Percentiles rank a stretch among this genome's conserved stretches.
These are phyloP conservation scores for Lynx canadensis DNA, from an alignment of 2,113 vertebrate genomes.

Conservation along the genomic window DNA sequence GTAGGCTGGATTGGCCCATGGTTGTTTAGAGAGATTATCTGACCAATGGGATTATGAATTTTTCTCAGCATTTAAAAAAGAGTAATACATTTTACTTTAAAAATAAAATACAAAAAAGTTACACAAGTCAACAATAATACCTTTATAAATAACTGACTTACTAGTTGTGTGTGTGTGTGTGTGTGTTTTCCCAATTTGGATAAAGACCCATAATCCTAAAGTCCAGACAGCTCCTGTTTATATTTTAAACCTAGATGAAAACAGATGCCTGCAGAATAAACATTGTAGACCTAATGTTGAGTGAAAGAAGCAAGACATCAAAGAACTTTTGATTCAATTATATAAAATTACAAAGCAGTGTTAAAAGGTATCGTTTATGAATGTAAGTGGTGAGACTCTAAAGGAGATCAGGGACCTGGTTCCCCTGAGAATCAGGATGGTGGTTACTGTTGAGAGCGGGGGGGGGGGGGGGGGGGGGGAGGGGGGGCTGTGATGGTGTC, in stretches of 20 bases:
- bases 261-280: not conserved
- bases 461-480: no score
- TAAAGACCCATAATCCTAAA: not conserved
- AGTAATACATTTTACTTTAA: not conserved
- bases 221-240: not conserved
- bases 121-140: not conserved
- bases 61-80: not conserved
- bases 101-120: not conserved
- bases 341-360: fast-evolving
- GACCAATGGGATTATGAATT: not conserved
- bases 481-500: not conserved
- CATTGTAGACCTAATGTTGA: not conserved
- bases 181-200: not conserved
- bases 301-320: not conserved
- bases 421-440: no score
- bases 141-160: not conserved
- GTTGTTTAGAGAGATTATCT: not conserved
- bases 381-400: no score
- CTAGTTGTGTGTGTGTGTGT: not conserved
- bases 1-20: not conserved
- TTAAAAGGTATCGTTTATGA: not conserved
- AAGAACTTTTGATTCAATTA: not conserved
- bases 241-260: not conserved
- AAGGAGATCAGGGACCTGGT: not conserved
- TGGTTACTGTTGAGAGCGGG: no score